Conservation (phyloP, 1,140 invertebrate genomes). For the Aphidius ervi region DNA sequence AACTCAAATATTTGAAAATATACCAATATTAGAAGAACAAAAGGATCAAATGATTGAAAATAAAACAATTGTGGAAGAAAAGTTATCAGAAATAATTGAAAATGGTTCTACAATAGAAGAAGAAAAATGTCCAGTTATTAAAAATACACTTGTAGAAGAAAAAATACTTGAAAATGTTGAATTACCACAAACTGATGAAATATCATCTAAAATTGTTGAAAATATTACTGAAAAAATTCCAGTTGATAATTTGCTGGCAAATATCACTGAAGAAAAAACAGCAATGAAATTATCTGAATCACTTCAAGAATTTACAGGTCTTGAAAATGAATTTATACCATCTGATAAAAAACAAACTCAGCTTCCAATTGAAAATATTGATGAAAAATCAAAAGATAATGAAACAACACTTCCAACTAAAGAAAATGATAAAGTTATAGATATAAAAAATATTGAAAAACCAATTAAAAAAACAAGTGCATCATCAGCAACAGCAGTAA, state of each 20-base stretch:
- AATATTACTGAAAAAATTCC: background rate
- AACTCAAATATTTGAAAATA: no score
- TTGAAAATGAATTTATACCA: conserved; percentile 32
- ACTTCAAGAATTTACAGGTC: conserved; percentile 39
- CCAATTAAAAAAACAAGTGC: conserved; percentile 31
- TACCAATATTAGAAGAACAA: no score
- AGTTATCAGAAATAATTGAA: no score
- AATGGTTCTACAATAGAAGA: no score
- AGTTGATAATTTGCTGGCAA: background rate
- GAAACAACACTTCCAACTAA: conserved; percentile 12
- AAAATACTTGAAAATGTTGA: background rate
- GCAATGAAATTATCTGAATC: conserved; percentile 36
- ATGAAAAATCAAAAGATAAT: conserved; percentile 23
- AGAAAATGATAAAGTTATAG: background rate
- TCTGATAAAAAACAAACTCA: background rate
- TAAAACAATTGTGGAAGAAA: no score
- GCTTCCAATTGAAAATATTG: conserved; percentile 3
- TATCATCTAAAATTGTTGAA: background rate
- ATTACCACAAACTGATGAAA: background rate
- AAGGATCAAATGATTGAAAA: no score
- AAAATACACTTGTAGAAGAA: no score
- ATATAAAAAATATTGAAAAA: conserved; percentile 30
- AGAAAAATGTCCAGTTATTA: no score
- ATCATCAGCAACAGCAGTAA: conserved; percentile 30
- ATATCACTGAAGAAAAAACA: background rate